phyloP scores from a whole-genome alignment of 2,113 vertebrate genomes.

The Elephantulus edwardii region DNA sequence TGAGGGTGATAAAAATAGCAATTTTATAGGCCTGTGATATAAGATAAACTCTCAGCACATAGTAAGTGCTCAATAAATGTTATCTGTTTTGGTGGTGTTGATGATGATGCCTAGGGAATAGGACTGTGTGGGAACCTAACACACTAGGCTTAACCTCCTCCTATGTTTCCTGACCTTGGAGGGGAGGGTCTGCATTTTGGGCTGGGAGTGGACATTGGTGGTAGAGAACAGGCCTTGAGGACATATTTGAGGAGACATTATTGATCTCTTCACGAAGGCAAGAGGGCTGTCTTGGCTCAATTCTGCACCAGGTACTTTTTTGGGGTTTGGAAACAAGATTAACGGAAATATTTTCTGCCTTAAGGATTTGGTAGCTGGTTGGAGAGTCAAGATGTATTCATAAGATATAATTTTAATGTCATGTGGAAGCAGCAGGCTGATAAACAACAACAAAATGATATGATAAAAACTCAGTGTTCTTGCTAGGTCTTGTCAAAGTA shows the following conservation, averaged over 20 bases:
- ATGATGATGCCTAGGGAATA: not conserved
- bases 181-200: not conserved
- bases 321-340: not conserved
- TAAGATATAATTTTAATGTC: not conserved
- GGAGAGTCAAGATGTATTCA: not conserved
- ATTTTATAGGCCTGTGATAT: not conserved
- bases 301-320: not conserved
- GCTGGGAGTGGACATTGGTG: too few relatives aligned
- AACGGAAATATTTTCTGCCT: not conserved
- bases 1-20: not conserved
- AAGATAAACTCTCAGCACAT: not conserved
- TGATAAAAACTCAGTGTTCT: not conserved
- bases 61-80: not conserved
- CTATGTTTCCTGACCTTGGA: not conserved
- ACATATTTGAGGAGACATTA: not conserved
- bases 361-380: constrained; percentile 22
- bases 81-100: not conserved
- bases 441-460: not conserved
- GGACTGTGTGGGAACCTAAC: not conserved
- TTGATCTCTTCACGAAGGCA: not conserved
- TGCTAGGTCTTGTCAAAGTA: too few relatives aligned
- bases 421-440: not conserved
- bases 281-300: not conserved
- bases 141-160: not conserved
- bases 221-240: not conserved